A percentile compares a stretch with the other conserved stretches of the same genome.
Conservation (phyloP, 2,888 invertebrate species). For the Philereme transversata region DNA sequence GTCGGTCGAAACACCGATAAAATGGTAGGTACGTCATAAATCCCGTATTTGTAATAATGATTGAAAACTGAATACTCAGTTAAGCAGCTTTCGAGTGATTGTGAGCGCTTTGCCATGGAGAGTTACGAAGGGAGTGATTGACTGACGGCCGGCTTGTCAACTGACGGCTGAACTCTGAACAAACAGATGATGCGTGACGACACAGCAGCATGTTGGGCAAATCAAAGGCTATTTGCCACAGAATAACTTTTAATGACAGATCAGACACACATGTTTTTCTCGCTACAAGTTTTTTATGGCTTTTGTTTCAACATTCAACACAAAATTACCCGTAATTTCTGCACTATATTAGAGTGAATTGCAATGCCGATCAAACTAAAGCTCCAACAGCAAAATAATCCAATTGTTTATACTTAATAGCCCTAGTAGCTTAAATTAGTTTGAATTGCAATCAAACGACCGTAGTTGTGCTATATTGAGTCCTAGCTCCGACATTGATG, state of each 20-base stretch:
- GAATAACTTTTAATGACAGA: no score
- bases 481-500: conserved; percentile 24
- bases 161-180: neutral
- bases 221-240: neutral
- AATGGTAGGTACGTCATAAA: no score
- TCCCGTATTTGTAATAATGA: no score
- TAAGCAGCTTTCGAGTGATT: no score
- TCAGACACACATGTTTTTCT: no score
- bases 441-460: conserved; percentile 33
- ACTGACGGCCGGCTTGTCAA: neutral
- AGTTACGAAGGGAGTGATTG: no score
- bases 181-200: conserved; percentile 1
- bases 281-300: no score
- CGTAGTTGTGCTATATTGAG: conserved; percentile 26
- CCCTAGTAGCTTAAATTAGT: conserved; percentile 35
- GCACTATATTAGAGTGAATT: conserved; percentile 1
- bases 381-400: conserved; percentile 35
- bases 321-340: conserved; percentile 2
- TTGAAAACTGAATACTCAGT: no score
- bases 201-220: conserved; percentile 1
- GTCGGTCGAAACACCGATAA: no score
- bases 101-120: no score
- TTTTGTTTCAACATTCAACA: no score
- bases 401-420: conserved; percentile 50
- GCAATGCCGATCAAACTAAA: conserved; percentile 8